Base-by-base conservation (phyloP, 1,140 invertebrate genomes). In the Procambarus clarkii region DNA sequence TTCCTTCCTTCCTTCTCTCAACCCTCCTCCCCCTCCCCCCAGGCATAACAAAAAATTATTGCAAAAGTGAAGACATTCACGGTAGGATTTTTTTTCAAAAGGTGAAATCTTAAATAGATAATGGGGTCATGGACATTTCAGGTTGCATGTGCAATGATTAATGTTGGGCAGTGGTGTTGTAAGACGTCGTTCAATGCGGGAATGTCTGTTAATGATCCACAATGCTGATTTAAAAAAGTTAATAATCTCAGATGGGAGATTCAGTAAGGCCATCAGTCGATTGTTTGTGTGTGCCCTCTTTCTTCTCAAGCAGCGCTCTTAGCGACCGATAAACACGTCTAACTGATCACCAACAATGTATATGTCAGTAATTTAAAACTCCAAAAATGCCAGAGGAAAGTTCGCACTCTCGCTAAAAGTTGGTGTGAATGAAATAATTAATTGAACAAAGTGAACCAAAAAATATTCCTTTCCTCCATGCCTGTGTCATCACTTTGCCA, bases 91-190 rank as follows among this genome's bases (percentile, higher is more conserved):
- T n/a, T n/a, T 69, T 5, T 18, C 45, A 5, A 50, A 18, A 48
- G 64, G 64, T 76, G 71, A 74, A 74, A 86, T 74, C 84, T 86
- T 50, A 76, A 54, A 76, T 76, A 76, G 69, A 44, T 86, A 76
- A 86, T 48, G 46, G 24, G 71, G 84, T 58, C 84, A 76, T 34
- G 69, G 71, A 86, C 34, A 76, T 76, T 18, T 76, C 84, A 76
- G 60, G 84, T 86, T 76, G 76, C 54, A 45, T 74, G 46, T 76
- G 69, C 21, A 21, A 77, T 77, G 84, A 86, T 86, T 76, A 86
- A 76, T 86, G 84, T 50, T 5, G 8, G 18, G 44, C 84, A 58
- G 50, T 54, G 50, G 50, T 54, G 50, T n/a, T 11, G 60, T 15
- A 11, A 18, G 84, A 50, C 48, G 45, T 34, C 46, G 84, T 34